phyloP scores from a whole-genome alignment of 1,140 invertebrate genomes.

The Sogatella furcifera region DNA sequence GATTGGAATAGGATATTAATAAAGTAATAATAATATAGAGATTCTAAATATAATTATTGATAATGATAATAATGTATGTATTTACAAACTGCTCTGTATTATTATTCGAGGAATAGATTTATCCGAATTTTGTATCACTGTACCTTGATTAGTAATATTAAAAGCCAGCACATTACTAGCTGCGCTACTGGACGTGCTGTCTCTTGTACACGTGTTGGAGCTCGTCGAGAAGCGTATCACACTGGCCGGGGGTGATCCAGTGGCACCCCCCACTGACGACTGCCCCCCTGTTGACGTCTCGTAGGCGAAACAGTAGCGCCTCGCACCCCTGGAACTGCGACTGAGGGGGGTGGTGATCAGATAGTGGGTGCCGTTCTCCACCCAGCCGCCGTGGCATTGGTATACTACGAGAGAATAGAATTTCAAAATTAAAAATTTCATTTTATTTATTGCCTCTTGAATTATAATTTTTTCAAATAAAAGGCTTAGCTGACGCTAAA shows the following conservation, averaged over 20 bases:
- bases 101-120: too few relatives aligned
- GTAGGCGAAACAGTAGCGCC: slow-evolving; percentile 35
- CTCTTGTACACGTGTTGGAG: slow-evolving; percentile 30
- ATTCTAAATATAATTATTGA: too few relatives aligned
- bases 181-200: slow-evolving; percentile 26
- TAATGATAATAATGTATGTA: too few relatives aligned
- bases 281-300: background rate
- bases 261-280: slow-evolving; percentile 1
- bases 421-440: too few relatives aligned
- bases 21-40: too few relatives aligned
- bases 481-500: too few relatives aligned
- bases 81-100: too few relatives aligned
- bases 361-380: slow-evolving; percentile 35
- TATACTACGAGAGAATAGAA: slow-evolving; percentile 32
- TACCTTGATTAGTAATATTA: slow-evolving; percentile 34
- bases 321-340: slow-evolving; percentile 30
- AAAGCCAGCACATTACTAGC: slow-evolving; percentile 29
- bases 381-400: slow-evolving; percentile 40
- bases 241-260: slow-evolving; percentile 19
- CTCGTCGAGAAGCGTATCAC: slow-evolving; percentile 30
- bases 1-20: too few relatives aligned
- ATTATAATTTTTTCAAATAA: too few relatives aligned
- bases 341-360: slow-evolving; percentile 36
- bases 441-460: too few relatives aligned
- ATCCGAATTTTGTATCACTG: background rate